Conservation (phyloP, 2,113 vertebrate species). For the Pogona vitticeps region DNA sequence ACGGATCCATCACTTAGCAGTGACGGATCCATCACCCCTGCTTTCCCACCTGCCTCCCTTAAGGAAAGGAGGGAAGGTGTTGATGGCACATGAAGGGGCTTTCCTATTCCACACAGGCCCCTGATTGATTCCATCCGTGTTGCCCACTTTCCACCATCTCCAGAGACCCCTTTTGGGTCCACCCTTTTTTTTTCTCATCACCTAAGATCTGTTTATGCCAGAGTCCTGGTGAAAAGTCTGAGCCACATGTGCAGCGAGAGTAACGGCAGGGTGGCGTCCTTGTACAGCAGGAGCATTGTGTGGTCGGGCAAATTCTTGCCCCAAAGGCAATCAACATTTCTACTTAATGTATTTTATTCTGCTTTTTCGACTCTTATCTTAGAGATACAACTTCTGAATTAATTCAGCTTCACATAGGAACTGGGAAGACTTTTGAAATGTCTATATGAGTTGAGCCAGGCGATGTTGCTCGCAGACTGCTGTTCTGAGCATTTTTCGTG, state of each 20-base stretch:
- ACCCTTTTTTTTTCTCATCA: slow-evolving; percentile 66
- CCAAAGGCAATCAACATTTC: neutral
- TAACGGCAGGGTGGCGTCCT: neutral
- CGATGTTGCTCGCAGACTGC: no score
- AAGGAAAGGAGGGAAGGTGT: slow-evolving; percentile 70
- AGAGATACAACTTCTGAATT: no score
- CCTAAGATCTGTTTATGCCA: slow-evolving; percentile 65
- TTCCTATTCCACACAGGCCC: slow-evolving; percentile 65
- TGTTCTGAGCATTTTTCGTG: no score
- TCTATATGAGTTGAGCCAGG: no score
- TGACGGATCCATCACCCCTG: slow-evolving; percentile 66
- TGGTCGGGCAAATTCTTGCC: no score
- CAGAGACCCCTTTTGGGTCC: slow-evolving; percentile 42
- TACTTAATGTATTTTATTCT: neutral
- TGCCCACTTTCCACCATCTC: slow-evolving; percentile 61
- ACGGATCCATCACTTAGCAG: slow-evolving; percentile 65
- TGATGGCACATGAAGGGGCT: slow-evolving; percentile 66
- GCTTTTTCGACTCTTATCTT: no score
- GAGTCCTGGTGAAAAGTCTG: slow-evolving; percentile 38
- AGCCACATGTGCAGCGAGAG: slow-evolving; percentile 56
- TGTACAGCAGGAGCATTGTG: neutral
- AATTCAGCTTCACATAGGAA: no score
- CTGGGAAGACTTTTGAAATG: no score
- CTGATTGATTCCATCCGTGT: slow-evolving; percentile 72
- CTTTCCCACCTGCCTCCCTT: slow-evolving; percentile 68